Percentiles rank a stretch among this genome's conserved stretches.
These are phyloP conservation scores for Riptortus pedestris DNA, from an alignment of 1,140 invertebrate genomes.

Conservation along the genomic window DNA sequence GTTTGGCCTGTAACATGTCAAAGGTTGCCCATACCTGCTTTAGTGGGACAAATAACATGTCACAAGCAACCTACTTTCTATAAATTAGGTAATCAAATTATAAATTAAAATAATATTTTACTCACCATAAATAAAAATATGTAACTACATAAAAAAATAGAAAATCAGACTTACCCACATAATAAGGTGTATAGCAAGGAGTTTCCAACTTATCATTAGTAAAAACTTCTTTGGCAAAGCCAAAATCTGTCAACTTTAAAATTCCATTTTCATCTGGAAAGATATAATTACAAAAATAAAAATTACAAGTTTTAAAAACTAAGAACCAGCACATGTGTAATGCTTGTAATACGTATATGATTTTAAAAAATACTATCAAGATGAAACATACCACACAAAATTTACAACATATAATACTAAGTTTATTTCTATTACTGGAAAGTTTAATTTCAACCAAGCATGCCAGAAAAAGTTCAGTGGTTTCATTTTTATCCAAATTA, in stretches of 20 bases:
- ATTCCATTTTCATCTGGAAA: constrained; percentile 53
- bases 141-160: too few species aligned
- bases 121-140: too few species aligned
- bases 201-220: constrained; percentile 82
- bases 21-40: too few species aligned
- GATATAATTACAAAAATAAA: constrained; percentile 16
- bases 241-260: constrained; percentile 96
- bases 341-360: background rate
- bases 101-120: too few species aligned
- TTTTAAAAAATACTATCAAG: background rate
- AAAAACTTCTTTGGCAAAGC: constrained; percentile 96
- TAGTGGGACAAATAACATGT: too few species aligned
- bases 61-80: too few species aligned
- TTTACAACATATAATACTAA: background rate
- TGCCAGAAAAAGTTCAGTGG: too few species aligned
- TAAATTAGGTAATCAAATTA: too few species aligned
- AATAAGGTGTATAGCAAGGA: constrained; percentile 97
- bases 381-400: background rate
- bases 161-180: constrained; percentile 84
- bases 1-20: too few species aligned
- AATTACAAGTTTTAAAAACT: background rate
- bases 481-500: too few species aligned
- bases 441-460: too few species aligned
- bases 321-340: background rate
- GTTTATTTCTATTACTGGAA: too few species aligned